Percentiles rank a stretch among this genome's conserved stretches.
Evolutionary conservation across 2,113 vertebrate species (phyloP).

Genomic region (Zosterops pallidus): DNA sequence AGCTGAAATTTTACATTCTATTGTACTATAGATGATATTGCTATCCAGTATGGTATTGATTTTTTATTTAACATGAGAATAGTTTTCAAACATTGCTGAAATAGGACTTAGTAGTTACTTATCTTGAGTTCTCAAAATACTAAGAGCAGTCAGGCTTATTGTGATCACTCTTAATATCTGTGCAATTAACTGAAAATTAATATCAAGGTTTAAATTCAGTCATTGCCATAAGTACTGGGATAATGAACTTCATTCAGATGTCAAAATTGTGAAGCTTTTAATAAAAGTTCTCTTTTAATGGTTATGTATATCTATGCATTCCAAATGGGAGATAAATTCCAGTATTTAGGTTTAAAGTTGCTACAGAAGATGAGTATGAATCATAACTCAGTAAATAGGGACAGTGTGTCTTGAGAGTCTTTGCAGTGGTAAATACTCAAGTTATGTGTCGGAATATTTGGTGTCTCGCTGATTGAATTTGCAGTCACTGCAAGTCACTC

Average conservation of each 20-base stretch:
- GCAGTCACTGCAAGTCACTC: not conserved
- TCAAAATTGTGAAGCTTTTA: not conserved
- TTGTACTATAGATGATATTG: not conserved
- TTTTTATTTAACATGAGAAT: not conserved
- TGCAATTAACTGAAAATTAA: not conserved
- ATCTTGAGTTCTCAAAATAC: not conserved
- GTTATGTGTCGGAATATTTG: not conserved
- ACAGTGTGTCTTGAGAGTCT: not conserved
- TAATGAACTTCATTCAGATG: not conserved
- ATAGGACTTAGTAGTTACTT: not conserved
- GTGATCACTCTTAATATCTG: not conserved
- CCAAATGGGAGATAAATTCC: not conserved
- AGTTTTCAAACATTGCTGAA: not conserved
- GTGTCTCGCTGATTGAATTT: not conserved
- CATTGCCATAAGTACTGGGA: not conserved
- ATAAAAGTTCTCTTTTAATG: not conserved
- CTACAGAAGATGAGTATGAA: not conserved
- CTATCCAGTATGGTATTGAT: not conserved
- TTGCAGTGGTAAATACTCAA: not conserved
- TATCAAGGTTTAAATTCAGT: not conserved
- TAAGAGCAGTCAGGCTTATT: not conserved
- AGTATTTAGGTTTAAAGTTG: not conserved
- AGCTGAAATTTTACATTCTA: not conserved
- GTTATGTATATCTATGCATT: not conserved
- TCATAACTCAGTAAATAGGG: not conserved